Base-by-base conservation (phyloP, 2,797 vertebrate genomes). In the Aldrovandia affinis region DNA sequence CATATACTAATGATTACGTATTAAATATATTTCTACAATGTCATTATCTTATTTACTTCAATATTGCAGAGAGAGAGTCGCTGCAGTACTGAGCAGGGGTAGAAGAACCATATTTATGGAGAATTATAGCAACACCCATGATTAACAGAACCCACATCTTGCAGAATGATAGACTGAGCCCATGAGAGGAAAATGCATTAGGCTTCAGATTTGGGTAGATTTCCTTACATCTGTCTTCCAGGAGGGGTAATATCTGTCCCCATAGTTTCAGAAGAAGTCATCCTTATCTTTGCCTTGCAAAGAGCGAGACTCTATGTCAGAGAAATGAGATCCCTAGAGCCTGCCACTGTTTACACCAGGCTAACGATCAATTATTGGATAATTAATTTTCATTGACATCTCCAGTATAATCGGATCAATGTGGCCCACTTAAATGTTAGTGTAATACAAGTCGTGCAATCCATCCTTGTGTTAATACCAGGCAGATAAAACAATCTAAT, bases 321-420 rank as follows among this genome's bases (percentile, higher is more conserved):
- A 55, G 33, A 78, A 42, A 52, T 44, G 57, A 14, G 86, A 88
- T 86, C 86, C 78, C 89, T 86, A 83, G 82, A 88, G 81, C 83
- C 85, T 89, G 2, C 9, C 85, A 91, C 91, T 87, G 84, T 89
- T 94, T 93, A 89, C 80, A 86, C 86, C 88, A 90, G 92, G 91
- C 89, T 92, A 94, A 94, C 89, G 85, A 86, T 83, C 73, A 70
- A 65, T 85, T 78, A 83, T 85, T 83, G 73, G 81, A 70, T 85
- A 78, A 79, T 79, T 85, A 78, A 68, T 79, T 79, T 78, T 85
- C 47, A 82, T 78, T 83, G 73, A 25, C 89, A 92, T 90, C 87
- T 92, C 89, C 92, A 91, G 90, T 91, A 91, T 88, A 92, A 95
- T 92, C 85, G 92, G 94, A 94, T 95, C 93, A 92, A 93, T 92